Conservation (phyloP, 2,888 invertebrate genomes). For the Ernsta delagoae region DNA sequence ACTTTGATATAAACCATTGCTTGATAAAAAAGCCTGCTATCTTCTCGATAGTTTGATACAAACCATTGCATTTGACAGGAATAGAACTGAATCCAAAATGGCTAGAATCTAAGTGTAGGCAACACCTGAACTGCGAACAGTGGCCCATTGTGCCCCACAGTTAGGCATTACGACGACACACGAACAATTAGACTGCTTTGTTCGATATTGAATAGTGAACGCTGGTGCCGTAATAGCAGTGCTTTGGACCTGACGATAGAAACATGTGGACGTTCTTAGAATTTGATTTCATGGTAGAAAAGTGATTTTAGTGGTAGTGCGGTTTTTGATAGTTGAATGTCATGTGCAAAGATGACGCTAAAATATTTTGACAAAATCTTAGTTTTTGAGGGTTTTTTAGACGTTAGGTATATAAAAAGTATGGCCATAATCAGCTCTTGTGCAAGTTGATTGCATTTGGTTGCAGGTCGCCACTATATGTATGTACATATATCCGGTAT, state of each 20-base stretch:
- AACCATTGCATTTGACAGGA: constrained; percentile 1
- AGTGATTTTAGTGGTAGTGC: background rate
- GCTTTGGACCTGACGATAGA: constrained; percentile 17
- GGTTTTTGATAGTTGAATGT: background rate
- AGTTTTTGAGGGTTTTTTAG: no score
- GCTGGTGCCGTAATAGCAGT: constrained; percentile 52
- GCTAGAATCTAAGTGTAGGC: background rate
- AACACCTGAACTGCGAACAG: constrained; percentile 6
- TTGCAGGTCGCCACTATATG: no score
- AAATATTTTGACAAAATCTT: no score
- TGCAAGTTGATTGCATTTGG: no score
- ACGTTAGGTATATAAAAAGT: no score
- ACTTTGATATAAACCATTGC: no score
- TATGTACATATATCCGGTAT: no score
- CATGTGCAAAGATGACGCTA: no score
- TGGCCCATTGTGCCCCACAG: background rate
- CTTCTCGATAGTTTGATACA: background rate
- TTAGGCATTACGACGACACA: constrained; percentile 1
- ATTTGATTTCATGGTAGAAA: background rate
- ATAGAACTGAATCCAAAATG: background rate
- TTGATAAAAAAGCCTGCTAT: no score
- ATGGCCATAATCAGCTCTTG: no score
- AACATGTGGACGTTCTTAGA: background rate
- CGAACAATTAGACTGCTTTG: constrained; percentile 5
- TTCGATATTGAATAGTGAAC: constrained; percentile 46